Evolutionary conservation across 1,140 invertebrate genomes (phyloP).

Genomic region (Helicorthomorpha holstii): DNA sequence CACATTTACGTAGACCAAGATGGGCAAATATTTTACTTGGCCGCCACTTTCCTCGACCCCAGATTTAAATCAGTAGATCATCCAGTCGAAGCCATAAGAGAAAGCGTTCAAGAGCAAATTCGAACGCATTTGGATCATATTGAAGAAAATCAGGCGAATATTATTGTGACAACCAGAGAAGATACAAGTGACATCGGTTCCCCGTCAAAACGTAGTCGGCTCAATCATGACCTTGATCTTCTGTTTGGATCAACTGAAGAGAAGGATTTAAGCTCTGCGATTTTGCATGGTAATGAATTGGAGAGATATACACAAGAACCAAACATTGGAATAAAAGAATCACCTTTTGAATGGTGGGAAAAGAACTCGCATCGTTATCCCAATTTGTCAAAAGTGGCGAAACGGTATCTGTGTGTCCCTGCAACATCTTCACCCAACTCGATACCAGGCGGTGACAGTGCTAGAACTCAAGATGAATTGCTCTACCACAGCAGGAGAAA

Average conservation of each 20-base stretch:
- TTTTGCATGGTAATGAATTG: neutral
- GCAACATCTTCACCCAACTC: neutral
- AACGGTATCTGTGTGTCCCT: neutral
- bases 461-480: neutral
- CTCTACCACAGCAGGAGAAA: neutral
- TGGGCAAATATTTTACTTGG: neutral
- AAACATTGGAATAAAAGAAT: neutral
- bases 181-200: neutral
- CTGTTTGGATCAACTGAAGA: neutral
- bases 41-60: neutral
- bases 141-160: neutral
- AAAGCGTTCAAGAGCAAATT: neutral
- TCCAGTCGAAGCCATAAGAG: neutral
- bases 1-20: neutral
- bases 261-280: neutral
- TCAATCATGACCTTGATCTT: neutral
- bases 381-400: neutral
- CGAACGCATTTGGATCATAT: neutral
- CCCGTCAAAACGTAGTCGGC: neutral
- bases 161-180: neutral
- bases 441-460: too few species aligned
- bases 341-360: neutral
- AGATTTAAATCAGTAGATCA: neutral
- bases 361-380: neutral
- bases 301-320: neutral